phyloP scores from a whole-genome alignment of 2,113 vertebrate species.

The Tautogolabrus adspersus region DNA sequence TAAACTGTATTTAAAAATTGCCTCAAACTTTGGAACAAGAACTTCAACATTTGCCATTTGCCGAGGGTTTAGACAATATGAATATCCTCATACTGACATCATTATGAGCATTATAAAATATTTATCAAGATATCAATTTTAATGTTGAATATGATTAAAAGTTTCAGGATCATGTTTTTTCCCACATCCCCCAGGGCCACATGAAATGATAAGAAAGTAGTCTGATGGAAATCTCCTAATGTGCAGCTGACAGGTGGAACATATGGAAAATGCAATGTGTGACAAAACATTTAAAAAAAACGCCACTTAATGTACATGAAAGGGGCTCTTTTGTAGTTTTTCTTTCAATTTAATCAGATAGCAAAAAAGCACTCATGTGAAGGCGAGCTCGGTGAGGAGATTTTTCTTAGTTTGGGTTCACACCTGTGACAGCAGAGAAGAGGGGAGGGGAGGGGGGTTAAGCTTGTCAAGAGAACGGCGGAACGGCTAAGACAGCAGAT shows the following conservation, averaged over 20 bases:
- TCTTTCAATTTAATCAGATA: conserved; percentile 22
- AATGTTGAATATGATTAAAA: no score
- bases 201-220: neutral
- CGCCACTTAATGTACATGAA: neutral
- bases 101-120: no score
- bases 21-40: no score
- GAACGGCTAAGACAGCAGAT: conserved; percentile 73
- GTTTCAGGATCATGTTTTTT: no score
- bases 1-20: no score
- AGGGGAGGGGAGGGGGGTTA: conserved; percentile 7
- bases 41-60: no score
- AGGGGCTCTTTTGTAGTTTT: conserved; percentile 27
- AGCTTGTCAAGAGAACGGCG: conserved; percentile 56
- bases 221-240: neutral
- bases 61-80: no score
- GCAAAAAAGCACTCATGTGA: conserved; percentile 10
- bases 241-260: neutral
- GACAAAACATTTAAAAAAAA: neutral
- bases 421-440: conserved; percentile 58
- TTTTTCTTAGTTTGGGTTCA: conserved; percentile 42
- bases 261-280: neutral
- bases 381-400: conserved; percentile 18
- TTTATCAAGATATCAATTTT: no score
- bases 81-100: no score
- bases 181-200: no score